Conservation (phyloP, 2,888 invertebrate genomes). For the Nesidiocoris tenuis region DNA sequence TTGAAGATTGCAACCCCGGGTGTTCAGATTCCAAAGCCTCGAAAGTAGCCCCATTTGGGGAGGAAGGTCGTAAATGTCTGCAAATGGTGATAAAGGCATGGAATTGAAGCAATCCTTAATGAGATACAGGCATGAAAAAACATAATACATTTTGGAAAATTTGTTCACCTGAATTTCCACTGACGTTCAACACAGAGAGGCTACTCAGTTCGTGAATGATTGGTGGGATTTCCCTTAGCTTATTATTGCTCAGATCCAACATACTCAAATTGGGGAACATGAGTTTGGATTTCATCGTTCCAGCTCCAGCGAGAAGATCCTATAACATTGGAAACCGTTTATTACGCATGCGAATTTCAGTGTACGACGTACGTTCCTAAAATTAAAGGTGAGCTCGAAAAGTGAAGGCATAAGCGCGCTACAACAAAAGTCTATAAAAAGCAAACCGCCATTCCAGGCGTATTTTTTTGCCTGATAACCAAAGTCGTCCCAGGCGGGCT, state of each 20-base stretch:
- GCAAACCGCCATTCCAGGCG: too few relatives aligned
- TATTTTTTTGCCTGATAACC: too few relatives aligned
- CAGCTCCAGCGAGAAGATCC: conserved; percentile 53
- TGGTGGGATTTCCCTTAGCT: conserved; percentile 72
- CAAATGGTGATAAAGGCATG: conserved; percentile 28
- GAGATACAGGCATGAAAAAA: not conserved
- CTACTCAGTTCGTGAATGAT: conserved; percentile 81
- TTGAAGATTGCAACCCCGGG: conserved; percentile 81
- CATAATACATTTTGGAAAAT: too few relatives aligned
- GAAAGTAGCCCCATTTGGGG: conserved; percentile 92
- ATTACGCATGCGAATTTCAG: too few relatives aligned
- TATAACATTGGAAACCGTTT: too few relatives aligned
- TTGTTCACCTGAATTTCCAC: conserved; percentile 74
- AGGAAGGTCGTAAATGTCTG: conserved; percentile 82
- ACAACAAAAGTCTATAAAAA: too few relatives aligned
- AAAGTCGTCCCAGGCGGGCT: too few relatives aligned
- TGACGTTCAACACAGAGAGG: conserved; percentile 90
- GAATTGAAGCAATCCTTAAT: too few relatives aligned
- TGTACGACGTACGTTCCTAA: too few relatives aligned
- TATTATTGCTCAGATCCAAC: conserved; percentile 91
- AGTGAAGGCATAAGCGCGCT: not conserved
- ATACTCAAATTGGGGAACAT: conserved; percentile 92
- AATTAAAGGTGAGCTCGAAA: not conserved
- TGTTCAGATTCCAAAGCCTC: conserved; percentile 94
- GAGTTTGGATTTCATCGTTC: conserved; percentile 64